These are phyloP conservation scores for Canis aureus DNA, from an alignment of 2,113 vertebrate genomes.

Conservation along the genomic window DNA sequence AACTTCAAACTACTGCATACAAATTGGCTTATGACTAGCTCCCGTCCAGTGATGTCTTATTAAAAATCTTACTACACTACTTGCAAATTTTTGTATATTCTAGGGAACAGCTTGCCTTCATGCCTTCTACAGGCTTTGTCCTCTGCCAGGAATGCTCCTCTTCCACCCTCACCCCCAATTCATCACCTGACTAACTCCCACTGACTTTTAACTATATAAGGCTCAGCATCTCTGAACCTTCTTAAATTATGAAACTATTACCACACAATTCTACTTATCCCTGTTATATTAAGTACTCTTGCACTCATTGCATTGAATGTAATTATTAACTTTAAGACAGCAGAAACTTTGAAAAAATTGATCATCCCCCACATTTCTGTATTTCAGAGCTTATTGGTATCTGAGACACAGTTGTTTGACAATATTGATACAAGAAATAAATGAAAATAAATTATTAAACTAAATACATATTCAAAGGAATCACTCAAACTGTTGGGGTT, in stretches of 20 bases:
- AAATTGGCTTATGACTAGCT: neutral
- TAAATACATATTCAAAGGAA: neutral
- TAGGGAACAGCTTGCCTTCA: neutral
- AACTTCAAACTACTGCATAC: neutral
- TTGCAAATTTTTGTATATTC: neutral
- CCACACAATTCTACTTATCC: neutral
- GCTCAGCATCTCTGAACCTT: neutral
- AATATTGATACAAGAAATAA: neutral
- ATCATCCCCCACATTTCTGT: neutral
- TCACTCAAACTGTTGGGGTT: neutral
- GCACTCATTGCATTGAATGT: neutral
- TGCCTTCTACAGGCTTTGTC: neutral
- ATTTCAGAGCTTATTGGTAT: neutral
- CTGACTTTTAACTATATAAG: neutral
- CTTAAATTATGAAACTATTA: neutral
- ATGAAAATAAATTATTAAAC: neutral
- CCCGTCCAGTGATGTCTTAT: neutral
- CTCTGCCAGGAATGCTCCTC: neutral
- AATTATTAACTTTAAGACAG: neutral
- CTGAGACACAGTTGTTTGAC: neutral
- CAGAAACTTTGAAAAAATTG: neutral
- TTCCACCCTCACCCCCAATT: rapidly evolving
- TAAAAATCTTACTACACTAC: neutral
- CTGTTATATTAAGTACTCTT: neutral
- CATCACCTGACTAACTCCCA: neutral